Evolutionary conservation across 2,888 invertebrate genomes (phyloP).

Genomic region (Microchrysa polita): DNA sequence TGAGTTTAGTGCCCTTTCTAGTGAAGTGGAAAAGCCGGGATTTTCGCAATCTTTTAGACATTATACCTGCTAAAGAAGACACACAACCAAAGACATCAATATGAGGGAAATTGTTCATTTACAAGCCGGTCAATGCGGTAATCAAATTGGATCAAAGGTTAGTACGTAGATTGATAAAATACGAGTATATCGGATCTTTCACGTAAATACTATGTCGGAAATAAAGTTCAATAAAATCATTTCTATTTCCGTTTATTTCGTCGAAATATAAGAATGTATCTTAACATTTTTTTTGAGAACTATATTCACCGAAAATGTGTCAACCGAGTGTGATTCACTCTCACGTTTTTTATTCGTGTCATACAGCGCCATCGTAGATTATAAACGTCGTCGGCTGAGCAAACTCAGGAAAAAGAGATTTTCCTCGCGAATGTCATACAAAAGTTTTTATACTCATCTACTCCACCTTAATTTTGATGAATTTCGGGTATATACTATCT

Average conservation of each 20-base stretch:
- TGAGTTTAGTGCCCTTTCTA: constrained; percentile 4
- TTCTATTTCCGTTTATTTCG: not conserved
- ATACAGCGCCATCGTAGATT: too few relatives aligned
- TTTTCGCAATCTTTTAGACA: constrained; percentile 1
- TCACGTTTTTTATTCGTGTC: not conserved
- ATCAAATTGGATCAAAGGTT: constrained; percentile 93
- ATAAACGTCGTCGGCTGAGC: too few relatives aligned
- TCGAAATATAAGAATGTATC: not conserved
- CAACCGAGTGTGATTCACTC: not conserved
- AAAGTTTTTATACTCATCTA: too few relatives aligned
- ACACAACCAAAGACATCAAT: constrained; percentile 52
- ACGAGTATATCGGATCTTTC: not conserved
- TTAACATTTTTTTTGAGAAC: too few relatives aligned
- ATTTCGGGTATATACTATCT: too few relatives aligned
- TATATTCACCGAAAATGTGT: not conserved
- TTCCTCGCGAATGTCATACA: too few relatives aligned
- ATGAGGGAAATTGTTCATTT: constrained; percentile 95
- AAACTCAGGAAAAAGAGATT: too few relatives aligned
- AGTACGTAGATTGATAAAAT: constrained; percentile 42
- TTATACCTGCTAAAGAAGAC: not conserved
- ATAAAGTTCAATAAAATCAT: not conserved
- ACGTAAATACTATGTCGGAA: not conserved
- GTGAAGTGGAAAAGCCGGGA: not conserved
- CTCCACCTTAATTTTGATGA: too few relatives aligned
- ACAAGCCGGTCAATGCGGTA: constrained; percentile 91